phyloP scores from a whole-genome alignment of 1,140 invertebrate genomes.

The Portunus trituberculatus region DNA sequence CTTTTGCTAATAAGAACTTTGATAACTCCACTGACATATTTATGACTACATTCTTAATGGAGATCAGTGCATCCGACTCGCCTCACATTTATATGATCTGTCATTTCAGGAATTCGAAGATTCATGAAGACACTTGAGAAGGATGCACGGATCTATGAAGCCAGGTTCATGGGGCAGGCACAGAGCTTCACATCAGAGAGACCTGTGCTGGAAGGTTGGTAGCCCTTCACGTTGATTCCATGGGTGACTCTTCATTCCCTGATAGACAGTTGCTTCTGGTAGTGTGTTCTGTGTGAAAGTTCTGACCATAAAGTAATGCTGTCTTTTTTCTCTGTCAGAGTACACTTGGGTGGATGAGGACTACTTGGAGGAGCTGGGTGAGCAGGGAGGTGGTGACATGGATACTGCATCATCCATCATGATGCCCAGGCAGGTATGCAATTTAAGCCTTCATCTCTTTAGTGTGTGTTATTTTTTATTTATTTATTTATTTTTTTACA shows the following conservation, averaged over 20 bases:
- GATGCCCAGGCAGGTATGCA: constrained; percentile 24
- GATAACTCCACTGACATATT: too few relatives aligned
- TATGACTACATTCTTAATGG: too few relatives aligned
- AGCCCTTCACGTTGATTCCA: not conserved
- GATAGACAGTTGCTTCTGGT: too few relatives aligned
- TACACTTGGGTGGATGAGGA: constrained; percentile 63
- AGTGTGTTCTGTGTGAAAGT: too few relatives aligned
- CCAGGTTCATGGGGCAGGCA: constrained; percentile 54
- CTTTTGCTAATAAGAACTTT: too few relatives aligned
- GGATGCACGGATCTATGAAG: constrained; percentile 61
- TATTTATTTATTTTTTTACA: too few relatives aligned
- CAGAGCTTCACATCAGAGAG: constrained; percentile 28
- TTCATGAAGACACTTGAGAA: constrained; percentile 67
- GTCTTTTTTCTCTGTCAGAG: not conserved
- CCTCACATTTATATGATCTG: too few relatives aligned
- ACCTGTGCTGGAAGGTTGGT: constrained; percentile 66
- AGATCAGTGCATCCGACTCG: too few relatives aligned
- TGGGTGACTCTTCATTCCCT: too few relatives aligned
- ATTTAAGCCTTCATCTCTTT: not conserved
- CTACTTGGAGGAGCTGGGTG: constrained; percentile 56
- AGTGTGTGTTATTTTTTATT: too few relatives aligned
- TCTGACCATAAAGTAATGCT: too few relatives aligned
- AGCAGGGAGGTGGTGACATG: constrained; percentile 9
- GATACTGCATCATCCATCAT: constrained; percentile 34
- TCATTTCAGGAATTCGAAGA: constrained; percentile 64